Percentiles rank a stretch among this genome's conserved stretches.
These are phyloP conservation scores for Dryoscopus gambensis DNA, from an alignment of 2,113 vertebrate species.

Conservation along the genomic window DNA sequence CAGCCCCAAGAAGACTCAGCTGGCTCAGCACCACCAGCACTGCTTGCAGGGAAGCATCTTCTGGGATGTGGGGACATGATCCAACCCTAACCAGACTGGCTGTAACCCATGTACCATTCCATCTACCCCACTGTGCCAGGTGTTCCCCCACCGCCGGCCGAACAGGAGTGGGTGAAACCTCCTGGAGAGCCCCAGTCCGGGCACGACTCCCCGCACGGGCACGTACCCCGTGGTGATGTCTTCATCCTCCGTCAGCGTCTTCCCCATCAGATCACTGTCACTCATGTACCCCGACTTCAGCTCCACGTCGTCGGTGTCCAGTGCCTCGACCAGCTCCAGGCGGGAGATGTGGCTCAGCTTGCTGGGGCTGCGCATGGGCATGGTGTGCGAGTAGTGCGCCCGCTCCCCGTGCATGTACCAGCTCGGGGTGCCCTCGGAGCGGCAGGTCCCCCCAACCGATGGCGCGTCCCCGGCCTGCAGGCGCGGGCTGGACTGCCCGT, in stretches of 20 bases:
- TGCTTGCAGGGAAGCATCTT: not conserved
- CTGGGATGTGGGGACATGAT: rapidly evolving
- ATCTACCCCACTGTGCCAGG: rapidly evolving
- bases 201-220: rapidly evolving
- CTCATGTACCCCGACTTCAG: conserved; percentile 92
- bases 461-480: conserved; percentile 93
- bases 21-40: not conserved
- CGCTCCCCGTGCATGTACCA: conserved; percentile 78
- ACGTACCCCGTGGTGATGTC: conserved; percentile 90
- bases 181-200: rapidly evolving
- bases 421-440: conserved; percentile 71
- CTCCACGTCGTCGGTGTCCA: conserved; percentile 78
- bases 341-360: conserved; percentile 86
- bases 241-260: conserved; percentile 84
- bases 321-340: conserved; percentile 84
- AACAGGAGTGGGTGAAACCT: not conserved
- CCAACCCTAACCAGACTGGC: not conserved
- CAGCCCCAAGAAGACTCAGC: too few species aligned
- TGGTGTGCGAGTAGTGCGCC: conserved; percentile 84
- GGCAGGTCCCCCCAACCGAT: conserved; percentile 84
- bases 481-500: conserved; percentile 90
- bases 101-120: not conserved
- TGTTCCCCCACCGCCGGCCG: rapidly evolving
- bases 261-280: conserved; percentile 82
- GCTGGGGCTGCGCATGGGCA: conserved; percentile 88